These are phyloP conservation scores for Panthera leo DNA, from an alignment of 2,113 vertebrate genomes.

Conservation along the genomic window DNA sequence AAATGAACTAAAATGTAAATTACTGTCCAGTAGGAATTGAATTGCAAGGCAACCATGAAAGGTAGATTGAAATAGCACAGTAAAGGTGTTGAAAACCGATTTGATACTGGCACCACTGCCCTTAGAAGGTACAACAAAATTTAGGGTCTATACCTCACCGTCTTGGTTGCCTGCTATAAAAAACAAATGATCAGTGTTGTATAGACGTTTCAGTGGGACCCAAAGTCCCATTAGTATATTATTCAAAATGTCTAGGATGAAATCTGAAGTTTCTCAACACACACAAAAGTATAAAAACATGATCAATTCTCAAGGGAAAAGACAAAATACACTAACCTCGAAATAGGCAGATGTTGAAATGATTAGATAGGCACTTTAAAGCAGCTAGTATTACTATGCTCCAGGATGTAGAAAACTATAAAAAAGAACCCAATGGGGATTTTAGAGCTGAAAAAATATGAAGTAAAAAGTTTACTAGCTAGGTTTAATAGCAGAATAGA, in stretches of 20 bases:
- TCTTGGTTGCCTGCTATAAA: background rate
- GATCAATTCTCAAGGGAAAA: background rate
- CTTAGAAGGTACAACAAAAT: background rate
- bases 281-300: background rate
- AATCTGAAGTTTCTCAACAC: background rate
- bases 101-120: background rate
- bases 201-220: background rate
- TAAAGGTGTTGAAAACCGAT: background rate
- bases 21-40: background rate
- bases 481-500: background rate
- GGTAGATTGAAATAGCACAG: background rate
- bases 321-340: background rate
- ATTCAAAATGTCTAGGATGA: background rate
- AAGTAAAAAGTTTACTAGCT: background rate
- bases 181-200: background rate
- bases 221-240: background rate
- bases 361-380: background rate
- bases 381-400: background rate
- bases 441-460: background rate
- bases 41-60: background rate
- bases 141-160: background rate
- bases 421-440: background rate
- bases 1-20: background rate
- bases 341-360: background rate
- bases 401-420: background rate